Base-by-base conservation (phyloP, 2,797 vertebrate genomes). In the Amazonetta brasiliensis region DNA sequence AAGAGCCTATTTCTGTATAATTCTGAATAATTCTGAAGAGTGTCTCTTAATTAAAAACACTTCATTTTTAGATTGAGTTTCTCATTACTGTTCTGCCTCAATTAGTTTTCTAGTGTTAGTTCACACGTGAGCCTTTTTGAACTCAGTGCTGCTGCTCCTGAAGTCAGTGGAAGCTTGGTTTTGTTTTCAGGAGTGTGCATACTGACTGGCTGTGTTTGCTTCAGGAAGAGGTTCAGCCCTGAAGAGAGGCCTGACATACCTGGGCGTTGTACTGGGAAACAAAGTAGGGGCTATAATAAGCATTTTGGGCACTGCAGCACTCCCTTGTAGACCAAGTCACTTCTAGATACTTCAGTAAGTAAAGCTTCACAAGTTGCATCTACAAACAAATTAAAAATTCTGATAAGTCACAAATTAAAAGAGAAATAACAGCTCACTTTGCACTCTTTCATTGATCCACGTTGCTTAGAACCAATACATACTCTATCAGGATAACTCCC, bases 51-150 rank as follows among this genome's bases (percentile, higher is more conserved):
- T 96, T 95, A 93, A 92, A 87, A 92, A 0, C 87, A 85, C 52
- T 93, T 90, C 68, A 91, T 96, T 95, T 95, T 78, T 89, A 92
- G 66, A 76, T 67, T 81, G 64, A 87, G 66, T 89, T 94, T 87
- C 66, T 77, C 66, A 48, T 78, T 93, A 78, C 76, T 72, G n/a
- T 66, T 93, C 73, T 73, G 62, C 76, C 26, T 92, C 76, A 93
- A 83, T 94, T 93, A 90, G 46, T 94, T 87, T 91, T 96, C 80
- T 78, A 69, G 80, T 2, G 1, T 59, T 59, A 17, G 71, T 86
- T 92, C 84, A 91, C 83, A 91, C 62, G 72, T 50, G 66, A 89
- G 76, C 73, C 89, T 43, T 68, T 92, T 54, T n/a, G 68, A 80
- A 30, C 84, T 37, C 73, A 92, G 60, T 0, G 0, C 33, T 84